Evolutionary conservation across 1,140 invertebrate species (phyloP), one percentile per base, ranked within the genome.

Genomic region (Anthonomus grandis): DNA sequence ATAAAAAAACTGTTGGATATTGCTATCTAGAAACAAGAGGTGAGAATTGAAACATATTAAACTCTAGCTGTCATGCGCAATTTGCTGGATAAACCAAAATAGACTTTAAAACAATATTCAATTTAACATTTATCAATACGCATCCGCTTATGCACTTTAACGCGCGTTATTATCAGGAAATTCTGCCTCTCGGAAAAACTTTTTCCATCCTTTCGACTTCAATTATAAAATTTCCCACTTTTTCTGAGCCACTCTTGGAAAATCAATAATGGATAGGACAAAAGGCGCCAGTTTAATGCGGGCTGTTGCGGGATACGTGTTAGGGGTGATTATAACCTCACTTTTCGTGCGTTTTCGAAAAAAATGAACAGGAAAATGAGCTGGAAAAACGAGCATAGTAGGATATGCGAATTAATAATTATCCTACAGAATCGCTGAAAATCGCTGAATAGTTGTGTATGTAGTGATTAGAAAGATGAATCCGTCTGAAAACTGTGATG

Each of bases 401-500:
- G n/a, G n/a, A n/a, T n/a, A n/a, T n/a, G n/a, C n/a, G n/a, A n/a
- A n/a, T n/a, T n/a, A n/a, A n/a, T n/a, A n/a, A n/a, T n/a, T n/a
- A n/a, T n/a, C n/a, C n/a, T n/a, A n/a, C n/a, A n/a, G n/a, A n/a
- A 2, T 8, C 18, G 12, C 21, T 44, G 17, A 23, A 10, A 4
- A 19, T 12, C 2, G 21, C 19, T 12, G 10, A 44, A 44, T 36
- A 49, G 31, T 22, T 51, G n/a, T n/a, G n/a, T n/a, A n/a, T n/a
- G n/a, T n/a, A n/a, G n/a, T n/a, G n/a, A n/a, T 42, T 17, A 51
- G 13, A 15, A 31, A 58, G 50, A 71, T 71, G 70, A 71, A 68
- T 70, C 70, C 68, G 69, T 70, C 69, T 70, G 60, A 69, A 59
- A 60, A 68, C 63, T 70, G 66, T 71, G 68, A 70, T 65, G 53